phyloP scores from a whole-genome alignment of 2,888 invertebrate species.

The Hydraecia micacea region DNA sequence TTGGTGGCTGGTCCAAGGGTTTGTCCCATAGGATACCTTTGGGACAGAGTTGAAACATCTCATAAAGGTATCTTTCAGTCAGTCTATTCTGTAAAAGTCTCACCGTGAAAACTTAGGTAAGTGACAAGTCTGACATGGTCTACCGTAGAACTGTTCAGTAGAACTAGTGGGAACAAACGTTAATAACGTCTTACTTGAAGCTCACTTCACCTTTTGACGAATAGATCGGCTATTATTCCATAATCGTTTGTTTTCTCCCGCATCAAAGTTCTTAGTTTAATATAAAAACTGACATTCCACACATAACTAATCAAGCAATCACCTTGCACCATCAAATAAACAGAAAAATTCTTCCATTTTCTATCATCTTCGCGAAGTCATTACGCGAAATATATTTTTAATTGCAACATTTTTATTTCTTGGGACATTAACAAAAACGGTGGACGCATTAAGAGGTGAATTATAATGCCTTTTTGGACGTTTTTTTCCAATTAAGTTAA shows the following conservation, averaged over 20 bases:
- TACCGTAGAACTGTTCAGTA: no score
- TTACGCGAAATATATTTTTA: conserved; percentile 80
- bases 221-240: not conserved
- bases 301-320: not conserved
- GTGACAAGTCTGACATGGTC: no score
- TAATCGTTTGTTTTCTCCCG: not conserved
- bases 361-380: conserved; percentile 51
- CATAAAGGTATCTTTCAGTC: no score
- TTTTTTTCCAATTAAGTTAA: conserved; percentile 86
- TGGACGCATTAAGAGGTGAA: conserved; percentile 81
- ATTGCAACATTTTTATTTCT: conserved; percentile 77
- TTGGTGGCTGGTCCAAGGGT: no score
- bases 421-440: conserved; percentile 81
- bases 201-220: no score
- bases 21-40: no score
- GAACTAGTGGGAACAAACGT: no score
- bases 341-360: conserved; percentile 18
- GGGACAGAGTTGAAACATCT: no score
- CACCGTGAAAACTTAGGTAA: no score
- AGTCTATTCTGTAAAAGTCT: no score
- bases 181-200: no score
- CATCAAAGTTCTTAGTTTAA: not conserved
- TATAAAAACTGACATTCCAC: not conserved
- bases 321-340: not conserved
- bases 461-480: conserved; percentile 74